Evolutionary conservation across 2,797 vertebrate genomes (phyloP), one percentile per base, ranked within the genome.

Genomic region (Ctenosaura bakeri): DNA sequence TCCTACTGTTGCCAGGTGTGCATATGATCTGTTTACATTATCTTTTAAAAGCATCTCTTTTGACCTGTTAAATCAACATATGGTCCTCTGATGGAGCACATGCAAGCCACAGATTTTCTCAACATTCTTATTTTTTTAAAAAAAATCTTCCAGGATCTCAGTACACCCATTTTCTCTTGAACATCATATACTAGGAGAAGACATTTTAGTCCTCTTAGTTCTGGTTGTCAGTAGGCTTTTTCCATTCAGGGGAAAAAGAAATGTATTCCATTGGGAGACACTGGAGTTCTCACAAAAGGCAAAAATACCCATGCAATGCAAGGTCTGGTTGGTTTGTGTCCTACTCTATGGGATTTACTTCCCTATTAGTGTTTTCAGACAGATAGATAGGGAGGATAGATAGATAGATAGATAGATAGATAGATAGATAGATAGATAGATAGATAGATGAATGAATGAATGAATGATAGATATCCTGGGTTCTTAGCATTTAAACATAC

Each of bases 211-310:
- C 2, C 29, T 32, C 12, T 2, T 29, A 10, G 26, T 29, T 69
- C 66, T 69, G 29, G 29, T 32, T 69, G 29, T 69, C 66, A 69
- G 32, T 69, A 69, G 66, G 29, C 29, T 69, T 29, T 3, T 29
- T 69, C 10, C 10, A 69, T 69, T 69, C 66, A 32, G 29, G 66
- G 29, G 29, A 32, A 69, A 69, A 13, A 69, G 20, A 38, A 76
- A 38, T 32, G 20, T 42, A 7, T 66, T 83, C 82, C 79, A 50
- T 77, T 78, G 73, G 89, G 29, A 93, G 89, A 74, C 91, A 91
- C 87, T 10, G 56, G 50, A 83, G 73, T n/a, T 91, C 26, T 69
- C 29, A 29, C 29, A 69, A 29, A 69, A 69, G 29, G 32, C 29
- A 69, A 32, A 69, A 69, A 29, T 13, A 69, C 66, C 29, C 66